These are phyloP conservation scores for Icerya purchasi DNA, from an alignment of 2,888 invertebrate genomes.

Conservation along the genomic window DNA sequence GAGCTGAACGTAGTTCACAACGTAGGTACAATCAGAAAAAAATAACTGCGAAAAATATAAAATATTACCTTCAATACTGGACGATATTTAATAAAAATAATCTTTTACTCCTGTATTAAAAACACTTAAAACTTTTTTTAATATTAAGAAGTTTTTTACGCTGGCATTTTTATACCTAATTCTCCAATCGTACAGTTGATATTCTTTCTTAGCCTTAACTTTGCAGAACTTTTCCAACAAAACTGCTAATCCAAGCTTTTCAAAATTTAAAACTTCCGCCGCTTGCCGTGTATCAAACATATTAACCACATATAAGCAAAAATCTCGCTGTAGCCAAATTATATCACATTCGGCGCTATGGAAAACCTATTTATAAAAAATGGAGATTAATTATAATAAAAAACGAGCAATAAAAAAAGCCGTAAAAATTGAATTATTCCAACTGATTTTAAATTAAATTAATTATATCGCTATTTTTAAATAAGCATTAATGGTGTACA, in stretches of 20 bases:
- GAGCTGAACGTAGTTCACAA: no score
- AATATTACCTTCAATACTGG: no score
- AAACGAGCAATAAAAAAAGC: neutral
- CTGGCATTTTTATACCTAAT: slow-evolving; percentile 37
- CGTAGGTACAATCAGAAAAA: no score
- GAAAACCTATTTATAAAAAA: slow-evolving; percentile 38
- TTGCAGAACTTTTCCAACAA: slow-evolving; percentile 58
- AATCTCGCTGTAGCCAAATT: slow-evolving; percentile 84
- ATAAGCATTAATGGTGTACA: no score
- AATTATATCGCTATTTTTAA: no score
- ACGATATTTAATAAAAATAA: no score
- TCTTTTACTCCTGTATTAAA: no score
- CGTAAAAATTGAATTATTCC: no score
- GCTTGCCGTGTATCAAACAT: slow-evolving; percentile 93
- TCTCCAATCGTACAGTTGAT: slow-evolving; percentile 88
- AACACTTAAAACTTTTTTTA: no score
- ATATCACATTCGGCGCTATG: slow-evolving; percentile 81
- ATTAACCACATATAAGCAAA: slow-evolving; percentile 84
- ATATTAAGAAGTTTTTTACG: no score
- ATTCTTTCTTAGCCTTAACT: slow-evolving; percentile 64
- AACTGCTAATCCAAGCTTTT: slow-evolving; percentile 50
- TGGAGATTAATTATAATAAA: neutral
- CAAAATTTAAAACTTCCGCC: slow-evolving; percentile 45
- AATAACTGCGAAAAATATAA: no score
- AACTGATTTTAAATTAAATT: no score